A percentile compares a stretch with the other conserved stretches of the same genome.
These are phyloP conservation scores for Labrus mixtus DNA, from an alignment of 2,113 vertebrate genomes.

Conservation along the genomic window DNA sequence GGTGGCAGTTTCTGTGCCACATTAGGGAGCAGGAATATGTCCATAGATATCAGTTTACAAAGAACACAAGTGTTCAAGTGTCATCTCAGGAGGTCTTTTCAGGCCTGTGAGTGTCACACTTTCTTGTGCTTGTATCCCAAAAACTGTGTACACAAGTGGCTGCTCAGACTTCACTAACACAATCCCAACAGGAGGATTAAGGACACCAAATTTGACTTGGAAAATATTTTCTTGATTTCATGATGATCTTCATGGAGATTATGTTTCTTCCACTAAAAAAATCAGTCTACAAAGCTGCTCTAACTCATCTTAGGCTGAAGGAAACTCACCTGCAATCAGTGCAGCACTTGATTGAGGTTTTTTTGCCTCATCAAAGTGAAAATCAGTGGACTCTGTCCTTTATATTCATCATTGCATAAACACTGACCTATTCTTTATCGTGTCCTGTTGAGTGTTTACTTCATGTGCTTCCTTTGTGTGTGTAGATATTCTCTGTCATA, in stretches of 20 bases:
- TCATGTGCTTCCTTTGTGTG: background rate
- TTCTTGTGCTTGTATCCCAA: conserved; percentile 15
- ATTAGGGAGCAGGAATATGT: conserved; percentile 47
- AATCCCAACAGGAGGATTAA: background rate
- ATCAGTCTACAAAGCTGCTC: background rate
- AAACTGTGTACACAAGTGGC: conserved; percentile 11
- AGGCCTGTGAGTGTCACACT: conserved; percentile 6
- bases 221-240: too few species aligned
- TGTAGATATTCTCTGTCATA: too few species aligned
- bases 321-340: too few species aligned
- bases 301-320: too few species aligned
- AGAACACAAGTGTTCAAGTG: conserved; percentile 31
- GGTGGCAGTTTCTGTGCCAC: conserved; percentile 42
- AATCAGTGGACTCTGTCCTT: background rate
- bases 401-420: background rate
- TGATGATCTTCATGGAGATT: background rate
- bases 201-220: background rate
- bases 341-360: background rate
- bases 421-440: background rate
- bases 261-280: background rate
- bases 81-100: conserved; percentile 26
- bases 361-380: background rate
- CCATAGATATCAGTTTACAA: conserved; percentile 50
- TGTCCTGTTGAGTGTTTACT: background rate
- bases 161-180: conserved; percentile 19